Percentiles rank a stretch among this genome's conserved stretches.
Evolutionary conservation across 2,113 vertebrate species (phyloP).

Genomic region (Rhodinocichla rosea): DNA sequence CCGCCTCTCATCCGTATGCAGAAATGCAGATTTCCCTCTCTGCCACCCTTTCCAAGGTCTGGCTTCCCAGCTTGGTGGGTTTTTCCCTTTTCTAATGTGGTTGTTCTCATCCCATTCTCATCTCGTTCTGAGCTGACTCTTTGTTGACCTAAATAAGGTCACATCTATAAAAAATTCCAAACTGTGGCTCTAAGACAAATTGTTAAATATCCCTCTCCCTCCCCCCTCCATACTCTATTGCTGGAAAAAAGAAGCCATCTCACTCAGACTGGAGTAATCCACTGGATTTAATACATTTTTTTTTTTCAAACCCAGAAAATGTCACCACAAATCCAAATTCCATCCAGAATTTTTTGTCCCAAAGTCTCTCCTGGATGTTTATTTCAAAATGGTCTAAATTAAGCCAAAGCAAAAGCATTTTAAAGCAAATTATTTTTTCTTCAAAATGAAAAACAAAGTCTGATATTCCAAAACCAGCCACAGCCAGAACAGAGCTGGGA

Average conservation of each 20-base stretch:
- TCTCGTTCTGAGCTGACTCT: not conserved
- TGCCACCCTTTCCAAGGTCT: not conserved
- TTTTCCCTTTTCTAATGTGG: not conserved
- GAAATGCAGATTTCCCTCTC: not conserved
- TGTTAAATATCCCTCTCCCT: not conserved
- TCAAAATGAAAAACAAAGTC: not conserved
- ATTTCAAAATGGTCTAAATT: not conserved
- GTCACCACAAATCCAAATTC: not conserved
- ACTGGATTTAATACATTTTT: not conserved
- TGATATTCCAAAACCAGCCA: not conserved
- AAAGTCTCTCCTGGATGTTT: not conserved
- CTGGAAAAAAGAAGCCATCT: not conserved
- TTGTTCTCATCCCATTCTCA: too few species aligned
- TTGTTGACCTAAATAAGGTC: not conserved
- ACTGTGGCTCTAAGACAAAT: not conserved
- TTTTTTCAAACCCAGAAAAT: not conserved
- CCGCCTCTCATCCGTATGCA: not conserved
- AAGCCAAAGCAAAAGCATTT: conserved; percentile 15
- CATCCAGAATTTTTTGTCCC: not conserved
- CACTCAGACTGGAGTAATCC: not conserved
- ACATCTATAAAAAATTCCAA: not conserved
- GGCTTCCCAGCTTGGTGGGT: not conserved
- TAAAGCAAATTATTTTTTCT: not conserved
- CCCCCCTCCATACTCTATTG: too few species aligned
- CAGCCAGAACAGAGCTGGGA: not conserved